Evolutionary conservation across 2,888 invertebrate genomes (phyloP).

Genomic region (Rhagium mordax): DNA sequence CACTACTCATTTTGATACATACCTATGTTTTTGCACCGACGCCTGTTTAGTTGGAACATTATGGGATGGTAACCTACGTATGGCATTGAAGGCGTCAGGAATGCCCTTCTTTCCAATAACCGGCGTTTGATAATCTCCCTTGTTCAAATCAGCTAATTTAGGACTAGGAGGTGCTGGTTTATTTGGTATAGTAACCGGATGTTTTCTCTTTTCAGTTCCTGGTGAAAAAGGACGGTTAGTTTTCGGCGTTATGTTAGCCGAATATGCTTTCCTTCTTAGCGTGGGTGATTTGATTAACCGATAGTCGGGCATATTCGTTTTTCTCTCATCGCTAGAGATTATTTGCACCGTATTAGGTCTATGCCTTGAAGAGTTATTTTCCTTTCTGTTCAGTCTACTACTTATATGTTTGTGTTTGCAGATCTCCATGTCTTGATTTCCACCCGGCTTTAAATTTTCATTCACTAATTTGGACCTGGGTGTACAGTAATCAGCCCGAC

Average conservation of each 20-base stretch:
- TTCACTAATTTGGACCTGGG: not conserved
- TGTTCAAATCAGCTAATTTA: not conserved
- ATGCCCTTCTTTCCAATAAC: not conserved
- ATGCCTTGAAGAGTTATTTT: not conserved
- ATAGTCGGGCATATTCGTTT: constrained; percentile 42
- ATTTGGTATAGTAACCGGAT: not conserved
- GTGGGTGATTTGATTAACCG: constrained; percentile 50
- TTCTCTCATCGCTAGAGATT: not conserved
- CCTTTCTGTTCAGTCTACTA: constrained; percentile 9
- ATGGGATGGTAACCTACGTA: not conserved
- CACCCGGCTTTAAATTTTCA: not conserved
- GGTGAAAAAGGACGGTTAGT: constrained; percentile 29
- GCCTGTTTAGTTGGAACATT: not conserved
- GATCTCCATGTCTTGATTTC: not conserved
- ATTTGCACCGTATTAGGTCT: constrained; percentile 45
- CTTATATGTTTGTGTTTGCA: not conserved
- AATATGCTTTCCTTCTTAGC: constrained; percentile 54
- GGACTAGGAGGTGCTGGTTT: not conserved
- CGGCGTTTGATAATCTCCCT: not conserved
- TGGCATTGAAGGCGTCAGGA: not conserved
- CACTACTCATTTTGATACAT: not conserved
- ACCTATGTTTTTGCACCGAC: not conserved
- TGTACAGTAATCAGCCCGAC: not conserved
- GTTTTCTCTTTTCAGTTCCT: not conserved
- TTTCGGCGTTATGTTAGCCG: constrained; percentile 51